Evolutionary conservation across 2,888 invertebrate genomes (phyloP), one percentile per base, ranked within the genome.

Genomic region (Clitarchus hookeri): DNA sequence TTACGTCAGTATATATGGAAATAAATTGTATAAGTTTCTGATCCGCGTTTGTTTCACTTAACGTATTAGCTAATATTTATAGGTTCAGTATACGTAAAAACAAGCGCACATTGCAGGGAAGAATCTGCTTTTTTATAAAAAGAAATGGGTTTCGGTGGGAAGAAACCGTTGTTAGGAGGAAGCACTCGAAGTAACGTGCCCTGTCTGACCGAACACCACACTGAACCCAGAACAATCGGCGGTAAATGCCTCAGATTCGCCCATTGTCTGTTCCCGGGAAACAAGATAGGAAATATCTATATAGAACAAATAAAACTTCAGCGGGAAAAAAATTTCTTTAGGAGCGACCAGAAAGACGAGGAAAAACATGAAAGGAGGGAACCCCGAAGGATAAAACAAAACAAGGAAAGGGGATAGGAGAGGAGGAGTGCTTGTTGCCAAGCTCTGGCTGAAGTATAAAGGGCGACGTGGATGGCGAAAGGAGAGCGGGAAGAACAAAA

Each of bases 241-340:
- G n/a, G 65, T 65, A 65, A 65, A 65, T 65, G 65, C 65, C 65
- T 65, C 8, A n/a, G 65, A 65, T 65, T 65, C 65, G 65, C n/a
- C 65, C 65, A 65, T 65, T 65, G 65, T 65, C 65, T 16, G 65
- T 16, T 23, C 23, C 23, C 65, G 65, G 65, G 65, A 65, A 65
- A 65, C 23, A 23, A 65, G 65, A 65, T 65, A 65, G 65, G 65
- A 65, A 65, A 65, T 65, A 65, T 65, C 11, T 65, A 65, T 65
- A 65, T 23, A n/a, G 65, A 65, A 65, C 65, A 65, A 65, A 65
- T 65, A 23, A 65, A 65, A 65, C 65, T 65, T 16, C 8, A 6
- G n/a, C n/a, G n/a, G 65, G n/a, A 6, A 23, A 23, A 65, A 23
- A 6, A 16, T 23, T 11, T 65, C 65, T 19, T 65, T 23, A 19